Conservation (phyloP, 2,113 vertebrate species). For the Nannobrachium achirus region DNA sequence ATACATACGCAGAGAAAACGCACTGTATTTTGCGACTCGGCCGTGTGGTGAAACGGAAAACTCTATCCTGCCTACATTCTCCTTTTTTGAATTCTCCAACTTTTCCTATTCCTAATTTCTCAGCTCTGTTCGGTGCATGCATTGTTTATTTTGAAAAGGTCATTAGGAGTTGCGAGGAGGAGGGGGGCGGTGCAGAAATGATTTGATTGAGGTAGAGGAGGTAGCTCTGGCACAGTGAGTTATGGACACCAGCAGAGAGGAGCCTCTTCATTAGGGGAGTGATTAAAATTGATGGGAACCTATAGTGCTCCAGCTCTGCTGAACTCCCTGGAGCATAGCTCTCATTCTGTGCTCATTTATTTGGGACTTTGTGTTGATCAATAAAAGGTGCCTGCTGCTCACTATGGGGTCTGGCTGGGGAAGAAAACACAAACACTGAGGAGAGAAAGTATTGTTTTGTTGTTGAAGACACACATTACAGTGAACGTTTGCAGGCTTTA, state of each 20-base stretch:
- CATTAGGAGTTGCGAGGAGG: constrained; percentile 75
- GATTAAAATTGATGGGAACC: constrained; percentile 86
- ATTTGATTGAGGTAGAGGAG: constrained; percentile 80
- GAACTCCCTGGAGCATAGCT: constrained; percentile 81
- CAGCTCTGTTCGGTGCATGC: constrained; percentile 67
- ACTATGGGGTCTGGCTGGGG: constrained; percentile 76
- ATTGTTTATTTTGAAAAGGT: constrained; percentile 83
- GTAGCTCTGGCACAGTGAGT: constrained; percentile 80
- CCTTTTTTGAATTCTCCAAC: constrained; percentile 58
- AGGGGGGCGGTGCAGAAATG: constrained; percentile 69
- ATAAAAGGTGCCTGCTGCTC: constrained; percentile 83
- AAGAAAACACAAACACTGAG: constrained; percentile 43
- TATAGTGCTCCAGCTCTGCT: constrained; percentile 73
- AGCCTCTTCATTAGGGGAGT: constrained; percentile 85
- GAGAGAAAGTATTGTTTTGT: constrained; percentile 69
- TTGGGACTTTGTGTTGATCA: constrained; percentile 86
- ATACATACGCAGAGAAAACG: constrained; percentile 12
- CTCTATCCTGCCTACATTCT: constrained; percentile 19
- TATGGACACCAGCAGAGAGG: constrained; percentile 84
- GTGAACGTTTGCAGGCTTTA: constrained; percentile 63
- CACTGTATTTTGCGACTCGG: constrained; percentile 14
- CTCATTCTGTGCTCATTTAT: constrained; percentile 85
- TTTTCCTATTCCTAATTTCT: constrained; percentile 70
- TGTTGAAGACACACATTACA: constrained; percentile 70
- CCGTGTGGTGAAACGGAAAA: constrained; percentile 25